Evolutionary conservation across 2,113 vertebrate species (phyloP).

Genomic region (Quiscalus mexicanus): DNA sequence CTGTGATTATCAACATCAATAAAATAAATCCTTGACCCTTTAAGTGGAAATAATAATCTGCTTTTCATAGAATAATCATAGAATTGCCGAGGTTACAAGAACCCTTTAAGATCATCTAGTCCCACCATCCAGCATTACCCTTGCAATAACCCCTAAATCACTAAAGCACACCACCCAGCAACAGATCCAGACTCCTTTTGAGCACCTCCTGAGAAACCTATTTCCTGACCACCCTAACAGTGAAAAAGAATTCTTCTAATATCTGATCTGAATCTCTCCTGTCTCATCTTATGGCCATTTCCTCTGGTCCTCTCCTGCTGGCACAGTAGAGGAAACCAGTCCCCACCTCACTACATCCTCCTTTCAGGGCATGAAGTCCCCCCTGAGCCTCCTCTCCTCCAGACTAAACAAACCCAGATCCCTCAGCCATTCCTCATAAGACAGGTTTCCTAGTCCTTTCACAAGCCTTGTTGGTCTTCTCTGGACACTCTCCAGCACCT

Average conservation of each 20-base stretch:
- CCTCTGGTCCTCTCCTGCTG: not conserved
- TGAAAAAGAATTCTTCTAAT: not conserved
- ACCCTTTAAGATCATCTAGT: not conserved
- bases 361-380: rapidly evolving
- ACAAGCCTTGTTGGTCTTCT: rapidly evolving
- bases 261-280: not conserved
- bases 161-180: not conserved
- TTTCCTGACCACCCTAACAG: not conserved
- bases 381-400: not conserved
- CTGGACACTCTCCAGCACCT: not conserved
- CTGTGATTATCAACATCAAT: not conserved
- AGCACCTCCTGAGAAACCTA: not conserved
- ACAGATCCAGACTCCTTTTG: not conserved
- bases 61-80: not conserved
- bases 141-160: not conserved
- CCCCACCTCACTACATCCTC: not conserved
- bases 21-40: not conserved
- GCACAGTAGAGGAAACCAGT: not conserved
- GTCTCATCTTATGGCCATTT: not conserved
- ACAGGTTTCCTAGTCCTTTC: not conserved
- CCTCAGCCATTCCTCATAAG: not conserved
- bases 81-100: not conserved
- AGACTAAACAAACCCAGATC: not conserved
- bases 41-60: not conserved
- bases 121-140: not conserved